Evolutionary conservation across 2,797 vertebrate species (phyloP), one percentile per base, ranked within the genome.

Genomic region (Gallirallus australis): DNA sequence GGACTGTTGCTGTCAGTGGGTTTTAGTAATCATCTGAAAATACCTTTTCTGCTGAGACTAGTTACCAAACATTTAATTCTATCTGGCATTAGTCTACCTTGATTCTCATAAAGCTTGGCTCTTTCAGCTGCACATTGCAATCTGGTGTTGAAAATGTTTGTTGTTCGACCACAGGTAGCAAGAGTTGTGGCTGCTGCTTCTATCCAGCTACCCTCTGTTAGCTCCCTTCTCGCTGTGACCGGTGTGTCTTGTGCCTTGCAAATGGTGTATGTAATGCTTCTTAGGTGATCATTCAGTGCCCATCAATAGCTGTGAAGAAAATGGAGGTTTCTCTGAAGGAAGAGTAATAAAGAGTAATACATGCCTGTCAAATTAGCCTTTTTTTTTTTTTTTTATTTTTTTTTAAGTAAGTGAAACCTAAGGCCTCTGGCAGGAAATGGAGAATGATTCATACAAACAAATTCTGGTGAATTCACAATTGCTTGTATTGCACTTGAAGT

Each of bases 331-430:
- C 15, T 52, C 18, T 45, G 33, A 73, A 40, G 47, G 52, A 83
- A 89, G 86, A 72, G 14, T 50, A 60, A 40, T 57, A 76, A 90
- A 79, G 35, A 35, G 35, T 37, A 37, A 59, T 13, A 13, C 68
- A 7, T 79, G 39, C 73, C 59, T 92, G n/a, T 72, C 79, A 92
- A 73, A 77, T 73, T 54, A 7, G 35, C 52, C 35, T 31, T 33
- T 31, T 82, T 93, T 86, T 86, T 86, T 28, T 81, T 96, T 88
- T 86, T n/a, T 81, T 9, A 37, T 37, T 37, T 11, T 37, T 96
- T 91, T 3, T 1, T 88, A 83, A 96, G 87, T 80, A 81, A 71
- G 60, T 68, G 91, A 94, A 95, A 94, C 82, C 31, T 75, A 31
- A 93, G 10, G 25, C 70, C 19, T 80, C 33, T 90, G 86, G 31